These are phyloP conservation scores for Thelaira solivaga DNA, from an alignment of 2,888 invertebrate species.

Conservation along the genomic window DNA sequence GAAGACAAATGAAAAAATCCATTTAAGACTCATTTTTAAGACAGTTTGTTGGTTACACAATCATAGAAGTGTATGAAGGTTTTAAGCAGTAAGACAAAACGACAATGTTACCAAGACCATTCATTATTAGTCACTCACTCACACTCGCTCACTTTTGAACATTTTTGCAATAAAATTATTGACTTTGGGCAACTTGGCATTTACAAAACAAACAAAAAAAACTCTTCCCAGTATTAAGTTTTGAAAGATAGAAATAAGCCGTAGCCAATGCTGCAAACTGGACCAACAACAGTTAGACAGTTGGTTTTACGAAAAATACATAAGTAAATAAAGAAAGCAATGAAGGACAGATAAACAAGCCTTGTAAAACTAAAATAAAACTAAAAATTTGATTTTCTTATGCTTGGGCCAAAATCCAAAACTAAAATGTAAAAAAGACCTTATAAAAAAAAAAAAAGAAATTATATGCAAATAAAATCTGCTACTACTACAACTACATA, in stretches of 20 bases:
- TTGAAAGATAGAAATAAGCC: constrained; percentile 7
- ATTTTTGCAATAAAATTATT: constrained; percentile 1
- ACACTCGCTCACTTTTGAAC: not conserved
- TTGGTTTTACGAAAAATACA: constrained; percentile 21
- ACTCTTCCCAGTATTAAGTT: not conserved
- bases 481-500: too few relatives aligned
- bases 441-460: constrained; percentile 1
- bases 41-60: not conserved
- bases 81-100: constrained; percentile 8
- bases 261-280: constrained; percentile 16
- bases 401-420: not conserved
- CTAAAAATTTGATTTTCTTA: constrained; percentile 25
- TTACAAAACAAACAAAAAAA: too few relatives aligned
- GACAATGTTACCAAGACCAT: constrained; percentile 50
- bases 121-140: constrained; percentile 32
- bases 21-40: not conserved
- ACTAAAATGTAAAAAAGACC: not conserved
- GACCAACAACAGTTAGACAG: constrained; percentile 25
- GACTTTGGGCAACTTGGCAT: constrained; percentile 28
- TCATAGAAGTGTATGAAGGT: not conserved
- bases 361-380: not conserved
- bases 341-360: not conserved
- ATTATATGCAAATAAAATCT: not conserved
- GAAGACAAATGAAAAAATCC: not conserved
- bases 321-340: too few relatives aligned